phyloP scores from a whole-genome alignment of 2,797 vertebrate species.

The Coregonus sp. region DNA sequence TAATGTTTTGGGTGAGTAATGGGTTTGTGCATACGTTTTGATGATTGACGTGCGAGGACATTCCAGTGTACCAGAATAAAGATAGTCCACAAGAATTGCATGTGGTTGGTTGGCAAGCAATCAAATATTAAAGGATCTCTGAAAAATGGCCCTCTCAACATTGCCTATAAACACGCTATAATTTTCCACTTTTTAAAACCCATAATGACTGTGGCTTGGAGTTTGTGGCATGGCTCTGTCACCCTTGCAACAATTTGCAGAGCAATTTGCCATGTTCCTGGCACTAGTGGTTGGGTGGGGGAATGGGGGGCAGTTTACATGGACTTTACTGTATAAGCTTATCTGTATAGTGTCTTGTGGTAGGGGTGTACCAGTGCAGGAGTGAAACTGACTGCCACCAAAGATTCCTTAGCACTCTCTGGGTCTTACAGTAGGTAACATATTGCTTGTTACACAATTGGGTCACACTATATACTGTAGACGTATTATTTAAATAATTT shows the following conservation, averaged over 20 bases:
- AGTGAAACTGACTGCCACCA: background rate
- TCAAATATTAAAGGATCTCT: background rate
- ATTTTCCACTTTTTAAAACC: slow-evolving; percentile 3
- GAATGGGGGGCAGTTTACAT: background rate
- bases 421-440: background rate
- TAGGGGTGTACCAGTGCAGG: background rate
- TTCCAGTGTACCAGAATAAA: slow-evolving; percentile 1
- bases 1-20: background rate
- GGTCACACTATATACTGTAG: background rate
- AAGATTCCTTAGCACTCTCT: background rate
- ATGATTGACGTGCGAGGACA: background rate
- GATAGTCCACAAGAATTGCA: background rate
- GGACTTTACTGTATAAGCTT: too few relatives aligned
- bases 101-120: slow-evolving; percentile 2
- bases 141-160: background rate
- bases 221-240: background rate
- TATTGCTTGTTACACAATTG: slow-evolving; percentile 8
- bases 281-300: background rate
- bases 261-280: background rate
- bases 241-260: background rate
- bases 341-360: background rate
- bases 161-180: background rate
- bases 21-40: background rate
- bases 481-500: background rate
- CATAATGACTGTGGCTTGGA: background rate